Percentiles rank a stretch among this genome's conserved stretches.
Evolutionary conservation across 2,888 invertebrate genomes (phyloP).

Genomic region (Eupelmus urozonus): DNA sequence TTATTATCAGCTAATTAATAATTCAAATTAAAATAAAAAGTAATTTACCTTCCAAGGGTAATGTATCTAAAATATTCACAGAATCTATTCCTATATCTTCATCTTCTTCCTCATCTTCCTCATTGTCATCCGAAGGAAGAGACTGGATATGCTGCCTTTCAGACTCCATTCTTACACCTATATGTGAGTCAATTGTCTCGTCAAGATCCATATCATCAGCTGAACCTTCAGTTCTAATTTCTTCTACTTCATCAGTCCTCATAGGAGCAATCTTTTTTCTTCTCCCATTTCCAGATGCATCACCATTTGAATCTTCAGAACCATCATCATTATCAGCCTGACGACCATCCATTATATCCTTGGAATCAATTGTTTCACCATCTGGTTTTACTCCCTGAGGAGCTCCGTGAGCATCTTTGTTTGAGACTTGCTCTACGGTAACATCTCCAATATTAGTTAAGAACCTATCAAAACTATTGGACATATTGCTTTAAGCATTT

Average conservation of each 20-base stretch:
- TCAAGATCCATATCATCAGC: constrained; percentile 76
- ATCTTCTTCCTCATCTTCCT: constrained; percentile 69
- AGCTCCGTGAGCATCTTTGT: constrained; percentile 68
- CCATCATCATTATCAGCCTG: constrained; percentile 71
- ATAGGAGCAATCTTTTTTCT: constrained; percentile 44
- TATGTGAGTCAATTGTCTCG: constrained; percentile 75
- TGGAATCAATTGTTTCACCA: constrained; percentile 61
- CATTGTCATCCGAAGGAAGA: constrained; percentile 71
- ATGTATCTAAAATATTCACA: constrained; percentile 74
- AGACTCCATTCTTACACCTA: constrained; percentile 73
- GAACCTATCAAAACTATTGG: constrained; percentile 79
- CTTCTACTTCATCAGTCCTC: constrained; percentile 67
- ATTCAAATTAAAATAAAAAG: constrained; percentile 12
- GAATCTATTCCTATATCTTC: constrained; percentile 67
- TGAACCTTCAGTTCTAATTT: constrained; percentile 73
- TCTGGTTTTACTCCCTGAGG: constrained; percentile 61
- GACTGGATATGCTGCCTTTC: constrained; percentile 65
- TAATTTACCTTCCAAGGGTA: constrained; percentile 63
- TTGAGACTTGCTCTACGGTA: constrained; percentile 79
- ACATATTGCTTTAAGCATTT: constrained; percentile 65
- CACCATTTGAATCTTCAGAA: constrained; percentile 77
- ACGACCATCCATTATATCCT: constrained; percentile 65
- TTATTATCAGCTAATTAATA: neutral
- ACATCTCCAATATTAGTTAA: constrained; percentile 81
- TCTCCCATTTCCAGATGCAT: constrained; percentile 73